phyloP scores from a whole-genome alignment of 2,113 vertebrate genomes.

The Otolemur garnettii region DNA sequence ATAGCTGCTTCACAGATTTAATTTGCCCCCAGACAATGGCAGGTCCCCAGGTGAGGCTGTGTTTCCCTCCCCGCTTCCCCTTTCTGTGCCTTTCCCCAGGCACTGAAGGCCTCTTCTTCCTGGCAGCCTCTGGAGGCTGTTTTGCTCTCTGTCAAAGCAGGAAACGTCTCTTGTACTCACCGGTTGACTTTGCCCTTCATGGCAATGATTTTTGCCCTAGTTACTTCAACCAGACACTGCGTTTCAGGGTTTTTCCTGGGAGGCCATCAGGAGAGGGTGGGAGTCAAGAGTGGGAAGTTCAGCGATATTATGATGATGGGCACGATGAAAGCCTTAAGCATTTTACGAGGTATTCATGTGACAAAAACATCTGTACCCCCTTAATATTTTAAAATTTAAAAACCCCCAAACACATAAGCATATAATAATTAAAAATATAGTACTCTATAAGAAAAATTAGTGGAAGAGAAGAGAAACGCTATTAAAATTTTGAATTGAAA shows the following conservation, averaged over 20 bases:
- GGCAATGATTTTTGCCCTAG: background rate
- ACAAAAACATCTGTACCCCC: too few relatives aligned
- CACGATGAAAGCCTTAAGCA: too few relatives aligned
- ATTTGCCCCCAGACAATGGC: background rate
- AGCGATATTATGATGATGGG: background rate
- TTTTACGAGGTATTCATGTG: too few relatives aligned
- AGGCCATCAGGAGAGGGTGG: background rate
- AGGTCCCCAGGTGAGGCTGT: accelerated
- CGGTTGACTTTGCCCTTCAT: background rate
- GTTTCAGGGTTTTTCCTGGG: constrained; percentile 30
- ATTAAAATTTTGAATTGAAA: too few relatives aligned
- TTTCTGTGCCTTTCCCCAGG: accelerated
- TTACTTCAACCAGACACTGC: background rate
- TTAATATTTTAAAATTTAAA: too few relatives aligned
- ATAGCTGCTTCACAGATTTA: background rate
- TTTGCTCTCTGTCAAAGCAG: background rate
- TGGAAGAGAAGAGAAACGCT: too few relatives aligned
- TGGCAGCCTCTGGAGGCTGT: background rate
- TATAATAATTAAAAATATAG: too few relatives aligned
- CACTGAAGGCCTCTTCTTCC: background rate
- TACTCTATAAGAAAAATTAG: too few relatives aligned
- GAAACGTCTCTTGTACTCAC: background rate
- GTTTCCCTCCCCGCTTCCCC: background rate
- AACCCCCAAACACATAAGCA: too few relatives aligned
- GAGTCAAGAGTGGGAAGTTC: background rate